Base-by-base conservation (phyloP, 1,140 invertebrate genomes). In the Mamestra configurata region DNA sequence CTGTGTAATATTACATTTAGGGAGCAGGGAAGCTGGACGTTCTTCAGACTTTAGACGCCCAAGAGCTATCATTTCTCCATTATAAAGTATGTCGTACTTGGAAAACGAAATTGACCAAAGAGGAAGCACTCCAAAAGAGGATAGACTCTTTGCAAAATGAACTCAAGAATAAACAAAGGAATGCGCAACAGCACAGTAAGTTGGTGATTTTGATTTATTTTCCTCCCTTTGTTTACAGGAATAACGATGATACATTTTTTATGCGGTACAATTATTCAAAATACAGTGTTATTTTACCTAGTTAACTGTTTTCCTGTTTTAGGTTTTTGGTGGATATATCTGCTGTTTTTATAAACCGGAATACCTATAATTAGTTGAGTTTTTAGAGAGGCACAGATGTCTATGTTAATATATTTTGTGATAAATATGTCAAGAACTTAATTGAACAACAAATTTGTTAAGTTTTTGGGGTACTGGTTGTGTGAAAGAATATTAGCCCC, bases 11-110 rank as follows among this genome's bases (percentile, higher is more conserved):
- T n/a, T n/a, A n/a, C 18, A 10, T 37, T 37, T 64, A 64, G 35
- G 57, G n/a, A 35, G 15, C n/a, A 11, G 15, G 15, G 0, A 70
- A 70, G 22, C 5, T n/a, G 5, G 66, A 70, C 5, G 40, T 7
- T 46, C 66, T 84, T 37, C 77, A 94, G 91, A 80, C 81, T 7
- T 81, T 94, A 27, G 90, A 93, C 73, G 79, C 85, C 13, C 87
- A 92, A 84, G 93, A 94, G 77, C 51, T 94, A n/a, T 90, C 92
- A 6, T 94, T 93, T 76, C 84, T 94, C 11, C 92, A 94, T 79
- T 73, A 91, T 8, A 93, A 94, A 88, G 90, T 94, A 46, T 94
- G 93, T 79, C 88, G 91, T 10, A 91, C 82, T 4, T 94, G 92
- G 92, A 94, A 94, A 85, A 79, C 77, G 11, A 94, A 90, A 78